Percentiles rank a stretch among this genome's conserved stretches.
Conservation (phyloP, 2,797 vertebrate species). For the Pempheris klunzingeri region DNA sequence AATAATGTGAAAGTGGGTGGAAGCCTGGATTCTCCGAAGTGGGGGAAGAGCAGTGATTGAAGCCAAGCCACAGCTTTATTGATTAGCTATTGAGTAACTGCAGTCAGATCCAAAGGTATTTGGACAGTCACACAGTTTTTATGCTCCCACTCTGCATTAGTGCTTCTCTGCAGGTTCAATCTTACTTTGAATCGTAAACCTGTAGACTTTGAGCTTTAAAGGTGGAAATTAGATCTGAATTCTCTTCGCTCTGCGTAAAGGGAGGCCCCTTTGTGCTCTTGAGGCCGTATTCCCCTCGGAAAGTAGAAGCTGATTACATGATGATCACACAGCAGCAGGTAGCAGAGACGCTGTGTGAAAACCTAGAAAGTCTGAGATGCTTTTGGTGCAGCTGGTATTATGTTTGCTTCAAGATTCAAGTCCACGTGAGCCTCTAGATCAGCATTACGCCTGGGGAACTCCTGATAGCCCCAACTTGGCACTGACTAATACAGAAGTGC, state of each 20-base stretch:
- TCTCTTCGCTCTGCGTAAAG: background rate
- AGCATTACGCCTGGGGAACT: no score
- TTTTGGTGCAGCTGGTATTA: no score
- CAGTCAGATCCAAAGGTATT: conserved; percentile 28
- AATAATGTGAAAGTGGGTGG: conserved; percentile 44
- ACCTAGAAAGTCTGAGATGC: no score
- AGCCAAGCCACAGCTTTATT: conserved; percentile 49
- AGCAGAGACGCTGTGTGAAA: no score
- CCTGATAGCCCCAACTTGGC: no score
- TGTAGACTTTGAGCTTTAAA: background rate
- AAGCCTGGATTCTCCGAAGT: conserved; percentile 44
- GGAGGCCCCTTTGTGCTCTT: background rate
- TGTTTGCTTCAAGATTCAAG: no score
- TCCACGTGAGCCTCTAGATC: no score
- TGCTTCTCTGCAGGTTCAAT: background rate
- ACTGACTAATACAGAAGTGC: background rate
- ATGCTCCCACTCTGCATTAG: conserved; percentile 6
- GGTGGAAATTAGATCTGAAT: background rate
- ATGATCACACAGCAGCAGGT: background rate
- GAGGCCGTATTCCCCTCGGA: no score
- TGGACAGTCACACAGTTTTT: conserved; percentile 25
- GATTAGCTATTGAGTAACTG: conserved; percentile 52
- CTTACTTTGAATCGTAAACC: background rate
- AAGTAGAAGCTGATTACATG: no score
- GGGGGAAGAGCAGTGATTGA: conserved; percentile 41